phyloP scores from a whole-genome alignment of 2,113 vertebrate species.

The Morone saxatilis region DNA sequence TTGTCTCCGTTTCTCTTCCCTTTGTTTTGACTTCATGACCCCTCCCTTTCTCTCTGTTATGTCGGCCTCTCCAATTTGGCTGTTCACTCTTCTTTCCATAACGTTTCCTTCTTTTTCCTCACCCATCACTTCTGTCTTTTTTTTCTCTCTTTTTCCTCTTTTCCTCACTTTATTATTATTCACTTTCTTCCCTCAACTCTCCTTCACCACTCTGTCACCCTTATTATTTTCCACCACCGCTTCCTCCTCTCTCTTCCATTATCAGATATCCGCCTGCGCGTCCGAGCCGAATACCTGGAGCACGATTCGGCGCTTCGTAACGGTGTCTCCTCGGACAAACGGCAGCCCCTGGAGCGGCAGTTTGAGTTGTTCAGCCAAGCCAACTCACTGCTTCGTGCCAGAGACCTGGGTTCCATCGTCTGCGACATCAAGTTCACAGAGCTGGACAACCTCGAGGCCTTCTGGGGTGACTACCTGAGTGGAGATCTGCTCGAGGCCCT shows the following conservation, averaged over 20 bases:
- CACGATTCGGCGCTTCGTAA: conserved; percentile 89
- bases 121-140: not conserved
- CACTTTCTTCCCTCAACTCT: conserved; percentile 6
- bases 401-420: conserved; percentile 92
- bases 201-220: not conserved
- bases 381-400: conserved; percentile 88
- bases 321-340: conserved; percentile 89
- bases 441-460: conserved; percentile 92
- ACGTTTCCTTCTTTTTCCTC: conserved; percentile 22
- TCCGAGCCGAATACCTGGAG: conserved; percentile 92
- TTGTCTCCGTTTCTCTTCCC: conserved; percentile 52
- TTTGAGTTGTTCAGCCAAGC: conserved; percentile 92
- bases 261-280: conserved; percentile 91
- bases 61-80: conserved; percentile 32
- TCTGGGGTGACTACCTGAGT: conserved; percentile 94
- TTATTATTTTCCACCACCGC: conserved; percentile 30
- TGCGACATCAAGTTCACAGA: conserved; percentile 96
- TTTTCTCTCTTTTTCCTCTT: not conserved
- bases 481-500: conserved; percentile 91
- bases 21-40: conserved; percentile 63
- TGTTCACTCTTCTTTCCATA: conserved; percentile 3
- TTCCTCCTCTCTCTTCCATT: conserved; percentile 47
- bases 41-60: conserved; percentile 30
- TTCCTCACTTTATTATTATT: conserved; percentile 16
- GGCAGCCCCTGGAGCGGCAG: conserved; percentile 88